Evolutionary conservation across 1,140 invertebrate genomes (phyloP).

Genomic region (Drosophila bifasciata): DNA sequence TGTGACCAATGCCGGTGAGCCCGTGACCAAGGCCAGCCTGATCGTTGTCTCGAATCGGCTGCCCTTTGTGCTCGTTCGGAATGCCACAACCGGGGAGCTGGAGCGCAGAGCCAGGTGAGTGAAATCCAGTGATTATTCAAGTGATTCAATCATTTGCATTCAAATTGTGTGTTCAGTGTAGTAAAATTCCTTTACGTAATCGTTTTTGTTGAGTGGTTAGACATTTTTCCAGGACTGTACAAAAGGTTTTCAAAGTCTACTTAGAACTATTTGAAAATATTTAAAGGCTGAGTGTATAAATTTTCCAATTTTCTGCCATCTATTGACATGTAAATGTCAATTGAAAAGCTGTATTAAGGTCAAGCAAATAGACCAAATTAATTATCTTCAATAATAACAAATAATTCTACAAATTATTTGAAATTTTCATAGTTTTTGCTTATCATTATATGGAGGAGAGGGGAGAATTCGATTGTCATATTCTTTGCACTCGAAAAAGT

Average conservation of each 20-base stretch:
- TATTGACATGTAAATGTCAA: too few species aligned
- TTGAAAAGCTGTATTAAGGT: background rate
- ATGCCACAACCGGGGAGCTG: constrained; percentile 88
- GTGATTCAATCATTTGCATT: too few species aligned
- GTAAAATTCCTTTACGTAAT: too few species aligned
- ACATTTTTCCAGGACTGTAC: too few species aligned
- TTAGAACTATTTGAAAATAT: too few species aligned
- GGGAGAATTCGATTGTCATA: background rate
- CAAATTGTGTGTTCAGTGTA: too few species aligned
- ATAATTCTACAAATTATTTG: constrained; percentile 14
- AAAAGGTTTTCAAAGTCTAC: too few species aligned
- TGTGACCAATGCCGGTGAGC: constrained; percentile 73
- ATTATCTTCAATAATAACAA: constrained; percentile 7
- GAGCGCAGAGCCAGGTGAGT: constrained; percentile 92
- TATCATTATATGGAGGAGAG: too few species aligned
- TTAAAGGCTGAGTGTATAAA: too few species aligned
- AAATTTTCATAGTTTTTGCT: constrained; percentile 3
- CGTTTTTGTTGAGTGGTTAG: too few species aligned
- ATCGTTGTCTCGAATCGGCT: constrained; percentile 95
- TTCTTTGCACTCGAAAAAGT: constrained; percentile 29
- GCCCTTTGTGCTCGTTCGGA: constrained; percentile 92
- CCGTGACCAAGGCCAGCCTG: constrained; percentile 87
- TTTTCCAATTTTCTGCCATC: too few species aligned
- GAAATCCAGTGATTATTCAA: background rate
- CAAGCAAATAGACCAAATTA: constrained; percentile 15